These are phyloP conservation scores for Esox lucius DNA, from an alignment of 2,797 vertebrate genomes.

Conservation along the genomic window DNA sequence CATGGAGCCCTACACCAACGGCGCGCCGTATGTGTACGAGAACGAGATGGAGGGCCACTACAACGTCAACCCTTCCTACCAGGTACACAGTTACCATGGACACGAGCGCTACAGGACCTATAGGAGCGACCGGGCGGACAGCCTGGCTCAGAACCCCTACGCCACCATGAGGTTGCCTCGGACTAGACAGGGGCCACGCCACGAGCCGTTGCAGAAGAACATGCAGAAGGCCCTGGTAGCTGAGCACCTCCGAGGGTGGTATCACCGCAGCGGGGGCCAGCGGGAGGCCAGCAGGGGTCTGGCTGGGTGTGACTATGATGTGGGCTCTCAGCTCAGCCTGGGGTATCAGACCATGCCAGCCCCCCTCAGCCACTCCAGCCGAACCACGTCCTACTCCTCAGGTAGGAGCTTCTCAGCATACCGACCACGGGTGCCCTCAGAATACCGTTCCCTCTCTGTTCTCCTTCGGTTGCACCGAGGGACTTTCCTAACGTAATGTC, in stretches of 20 bases:
- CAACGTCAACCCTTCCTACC: slow-evolving; percentile 89
- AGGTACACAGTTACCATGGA: slow-evolving; percentile 80
- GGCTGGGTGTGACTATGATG: slow-evolving; percentile 83
- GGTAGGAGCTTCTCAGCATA: slow-evolving; percentile 67
- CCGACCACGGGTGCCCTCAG: background rate
- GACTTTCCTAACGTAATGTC: no score
- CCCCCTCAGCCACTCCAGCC: slow-evolving; percentile 86
- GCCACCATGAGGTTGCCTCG: slow-evolving; percentile 89
- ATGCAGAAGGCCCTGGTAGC: slow-evolving; percentile 96
- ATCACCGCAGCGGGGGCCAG: slow-evolving; percentile 85
- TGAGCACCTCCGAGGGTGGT: slow-evolving; percentile 95
- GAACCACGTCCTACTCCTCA: slow-evolving; percentile 89
- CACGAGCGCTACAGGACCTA: slow-evolving; percentile 82
- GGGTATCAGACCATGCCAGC: slow-evolving; percentile 90
- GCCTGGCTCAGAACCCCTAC: slow-evolving; percentile 87
- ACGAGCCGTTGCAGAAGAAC: slow-evolving; percentile 90
- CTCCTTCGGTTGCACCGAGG: no score
- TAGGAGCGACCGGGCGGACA: slow-evolving; percentile 80
- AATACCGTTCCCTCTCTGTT: background rate
- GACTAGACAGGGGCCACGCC: slow-evolving; percentile 79
- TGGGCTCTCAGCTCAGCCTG: slow-evolving; percentile 86
- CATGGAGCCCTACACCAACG: slow-evolving; percentile 79
- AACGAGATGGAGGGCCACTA: slow-evolving; percentile 93
- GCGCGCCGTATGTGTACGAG: slow-evolving; percentile 86
- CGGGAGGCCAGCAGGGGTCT: slow-evolving; percentile 68